These are phyloP conservation scores for Thamnophis elegans DNA, from an alignment of 2,797 vertebrate genomes.

Conservation along the genomic window DNA sequence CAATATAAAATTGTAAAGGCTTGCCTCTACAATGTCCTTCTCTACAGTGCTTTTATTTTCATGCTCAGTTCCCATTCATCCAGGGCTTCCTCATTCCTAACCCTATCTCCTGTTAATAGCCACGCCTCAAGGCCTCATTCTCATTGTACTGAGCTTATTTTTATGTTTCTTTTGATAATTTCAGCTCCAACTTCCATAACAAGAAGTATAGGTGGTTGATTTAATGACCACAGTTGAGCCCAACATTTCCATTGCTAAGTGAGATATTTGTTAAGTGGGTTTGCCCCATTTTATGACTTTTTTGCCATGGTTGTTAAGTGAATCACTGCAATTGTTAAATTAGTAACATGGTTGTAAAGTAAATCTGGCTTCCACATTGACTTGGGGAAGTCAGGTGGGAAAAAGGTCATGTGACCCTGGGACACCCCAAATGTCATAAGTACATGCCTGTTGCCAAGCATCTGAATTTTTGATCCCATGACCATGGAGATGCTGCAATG, in stretches of 20 bases:
- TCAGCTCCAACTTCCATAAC: not conserved
- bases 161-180: not conserved
- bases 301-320: not conserved
- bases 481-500: not conserved
- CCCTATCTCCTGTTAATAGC: not conserved
- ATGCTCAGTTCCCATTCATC: not conserved
- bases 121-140: not conserved
- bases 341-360: not conserved
- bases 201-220: not conserved
- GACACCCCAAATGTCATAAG: not conserved
- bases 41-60: not conserved
- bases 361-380: not conserved
- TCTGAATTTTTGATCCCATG: not conserved
- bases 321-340: not conserved
- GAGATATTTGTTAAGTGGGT: not conserved
- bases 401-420: not conserved
- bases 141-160: not conserved
- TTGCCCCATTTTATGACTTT: not conserved
- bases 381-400: not conserved
- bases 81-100: not conserved
- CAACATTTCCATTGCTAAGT: not conserved
- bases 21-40: not conserved
- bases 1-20: not conserved
- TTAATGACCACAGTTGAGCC: not conserved
- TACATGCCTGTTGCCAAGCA: not conserved